Evolutionary conservation across 2,113 vertebrate genomes (phyloP).

Genomic region (Xiphophorus hellerii): DNA sequence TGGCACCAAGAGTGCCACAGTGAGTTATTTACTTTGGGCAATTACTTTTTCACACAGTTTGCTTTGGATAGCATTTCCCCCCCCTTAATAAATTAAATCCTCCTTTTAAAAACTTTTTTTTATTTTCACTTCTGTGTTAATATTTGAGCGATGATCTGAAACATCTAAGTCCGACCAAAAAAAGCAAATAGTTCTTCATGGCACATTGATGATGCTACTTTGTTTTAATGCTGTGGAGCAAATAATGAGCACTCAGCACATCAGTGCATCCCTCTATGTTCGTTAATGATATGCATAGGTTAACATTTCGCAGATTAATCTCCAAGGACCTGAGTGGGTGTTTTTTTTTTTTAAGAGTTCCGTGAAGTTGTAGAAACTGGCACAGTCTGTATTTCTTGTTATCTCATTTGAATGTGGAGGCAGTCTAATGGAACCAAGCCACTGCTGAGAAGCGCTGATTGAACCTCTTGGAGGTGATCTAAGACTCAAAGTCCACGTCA

Average conservation of each 20-base stretch:
- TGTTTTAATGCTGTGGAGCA: conserved; percentile 7
- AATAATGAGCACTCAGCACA: conserved; percentile 38
- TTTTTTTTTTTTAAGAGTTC: conserved; percentile 12
- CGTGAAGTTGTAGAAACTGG: conserved; percentile 35
- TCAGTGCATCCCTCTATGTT: background rate
- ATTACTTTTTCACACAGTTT: no score
- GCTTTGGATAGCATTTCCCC: no score
- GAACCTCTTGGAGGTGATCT: conserved; percentile 35
- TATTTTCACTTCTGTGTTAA: no score
- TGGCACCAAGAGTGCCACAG: no score
- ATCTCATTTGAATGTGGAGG: conserved; percentile 48
- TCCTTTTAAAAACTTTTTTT: no score
- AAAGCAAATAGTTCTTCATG: background rate
- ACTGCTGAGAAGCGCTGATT: conserved; percentile 61
- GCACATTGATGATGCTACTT: background rate
- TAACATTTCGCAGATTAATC: conserved; percentile 33
- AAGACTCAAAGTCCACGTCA: conserved; percentile 31
- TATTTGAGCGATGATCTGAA: no score
- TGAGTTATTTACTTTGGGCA: no score
- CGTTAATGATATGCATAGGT: conserved; percentile 1
- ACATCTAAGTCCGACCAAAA: background rate
- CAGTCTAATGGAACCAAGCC: conserved; percentile 24
- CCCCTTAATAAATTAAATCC: no score
- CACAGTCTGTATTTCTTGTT: conserved; percentile 33
- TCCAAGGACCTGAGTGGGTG: conserved; percentile 5